Evolutionary conservation across 2,888 invertebrate genomes (phyloP).

Genomic region (Pseudococcus jackbeardsleyi): DNA sequence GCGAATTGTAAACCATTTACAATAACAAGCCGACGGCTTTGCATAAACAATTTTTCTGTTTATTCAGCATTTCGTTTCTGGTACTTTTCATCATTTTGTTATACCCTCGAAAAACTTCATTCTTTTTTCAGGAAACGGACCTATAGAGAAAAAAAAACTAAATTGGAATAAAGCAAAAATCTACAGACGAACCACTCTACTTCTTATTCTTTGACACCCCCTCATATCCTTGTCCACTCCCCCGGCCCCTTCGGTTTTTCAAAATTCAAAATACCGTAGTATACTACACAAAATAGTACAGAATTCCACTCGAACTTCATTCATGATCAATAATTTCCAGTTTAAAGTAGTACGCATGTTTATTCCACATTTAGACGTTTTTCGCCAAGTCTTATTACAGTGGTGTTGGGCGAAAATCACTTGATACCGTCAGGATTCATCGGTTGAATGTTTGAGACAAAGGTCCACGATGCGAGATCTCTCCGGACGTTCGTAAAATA

Average conservation of each 20-base stretch:
- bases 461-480: conserved; percentile 40
- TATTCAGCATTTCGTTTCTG: conserved; percentile 55
- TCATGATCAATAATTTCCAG: conserved; percentile 64
- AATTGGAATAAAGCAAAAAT: conserved; percentile 12
- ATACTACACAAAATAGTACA: neutral
- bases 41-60: conserved; percentile 64
- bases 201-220: neutral
- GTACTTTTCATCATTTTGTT: conserved; percentile 52
- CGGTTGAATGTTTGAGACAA: conserved; percentile 24
- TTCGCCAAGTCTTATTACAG: conserved; percentile 51
- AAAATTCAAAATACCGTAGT: conserved; percentile 26
- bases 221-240: neutral
- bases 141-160: neutral
- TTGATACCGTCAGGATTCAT: conserved; percentile 57
- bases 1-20: conserved; percentile 51
- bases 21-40: conserved; percentile 53
- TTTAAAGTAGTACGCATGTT: conserved; percentile 64
- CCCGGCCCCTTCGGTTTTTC: neutral
- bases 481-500: conserved; percentile 12
- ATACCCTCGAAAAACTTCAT: conserved; percentile 45
- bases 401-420: conserved; percentile 41
- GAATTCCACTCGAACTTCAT: conserved; percentile 64
- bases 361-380: conserved; percentile 58
- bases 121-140: conserved; percentile 27
- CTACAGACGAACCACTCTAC: neutral